Conservation (phyloP, 2,797 vertebrate species). For the Falco columbarius region DNA sequence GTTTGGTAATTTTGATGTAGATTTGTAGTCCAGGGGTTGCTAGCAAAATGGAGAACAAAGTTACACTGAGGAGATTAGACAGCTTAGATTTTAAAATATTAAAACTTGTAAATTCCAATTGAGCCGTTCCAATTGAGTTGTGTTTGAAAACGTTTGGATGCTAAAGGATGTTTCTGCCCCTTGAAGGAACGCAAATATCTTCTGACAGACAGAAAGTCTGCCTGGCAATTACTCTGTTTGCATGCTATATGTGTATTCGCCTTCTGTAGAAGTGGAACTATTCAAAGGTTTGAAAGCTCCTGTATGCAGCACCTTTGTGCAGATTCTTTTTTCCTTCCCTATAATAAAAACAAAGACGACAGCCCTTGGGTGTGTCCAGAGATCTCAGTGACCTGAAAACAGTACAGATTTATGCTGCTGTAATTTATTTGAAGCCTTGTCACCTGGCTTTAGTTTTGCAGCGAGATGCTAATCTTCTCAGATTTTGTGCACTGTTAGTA, state of each 20-base stretch:
- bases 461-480: conserved; percentile 74
- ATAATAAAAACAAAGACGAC: not conserved
- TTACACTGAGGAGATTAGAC: not conserved
- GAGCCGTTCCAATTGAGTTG: not conserved
- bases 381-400: conserved; percentile 35
- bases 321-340: not conserved
- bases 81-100: not conserved
- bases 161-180: not conserved
- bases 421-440: conserved; percentile 66
- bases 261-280: not conserved
- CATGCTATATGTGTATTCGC: fast-evolving
- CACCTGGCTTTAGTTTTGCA: conserved; percentile 71
- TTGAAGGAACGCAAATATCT: not conserved
- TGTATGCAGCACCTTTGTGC: not conserved
- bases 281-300: not conserved
- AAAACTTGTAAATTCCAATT: not conserved
- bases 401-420: conserved; percentile 48
- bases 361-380: conserved; percentile 34
- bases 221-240: not conserved
- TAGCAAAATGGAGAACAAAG: not conserved
- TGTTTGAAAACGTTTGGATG: not conserved
- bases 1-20: not conserved
- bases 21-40: not conserved
- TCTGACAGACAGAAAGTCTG: not conserved
- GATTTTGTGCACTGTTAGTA: conserved; percentile 74